Base-by-base conservation (phyloP, 2,113 vertebrate genomes). In the Gasterosteus aculeatus region DNA sequence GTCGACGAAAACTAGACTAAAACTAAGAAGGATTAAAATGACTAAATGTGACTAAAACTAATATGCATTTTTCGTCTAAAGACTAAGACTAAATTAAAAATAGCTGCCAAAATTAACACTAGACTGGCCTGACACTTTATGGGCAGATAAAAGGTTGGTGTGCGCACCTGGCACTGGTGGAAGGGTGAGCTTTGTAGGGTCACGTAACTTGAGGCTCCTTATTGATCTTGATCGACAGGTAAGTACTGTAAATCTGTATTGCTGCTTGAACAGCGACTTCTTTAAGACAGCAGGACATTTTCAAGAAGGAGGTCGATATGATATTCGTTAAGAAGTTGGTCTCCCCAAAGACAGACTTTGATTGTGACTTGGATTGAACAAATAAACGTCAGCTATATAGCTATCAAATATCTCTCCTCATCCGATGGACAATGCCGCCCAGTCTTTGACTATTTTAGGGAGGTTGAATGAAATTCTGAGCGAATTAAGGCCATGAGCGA, bases 121-220 rank as follows among this genome's bases (percentile, higher is more conserved):
- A 26, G 22, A 26, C 22, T 59, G 76, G 19, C 35, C 57, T 70
- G 66, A 78, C 54, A 75, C 44, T 56, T 73, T 72, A 81, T 86
- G 80, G 70, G 80, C 22, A 47, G 63, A 72, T 57, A 42, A 8
- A 51, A 66, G 53, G 51, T 19, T 65, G 62, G 60, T 74, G 62
- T 80, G 57, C 66, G 58, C 71, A 78, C 62, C 64, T 46, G 65
- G 66, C 51, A 49, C 26, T 8, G 35, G 10, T 41, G 73, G 54
- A 12, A 78, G 47, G 35, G 68, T 71, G 75, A 58, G 72, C 41
- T 82, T 58, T 63, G 33, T 41, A 39, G 49, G 39, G 51, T 65
- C 46, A 29, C 26, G 46, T 31, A 47, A 72, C 61, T 69, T 0
- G 5, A 81, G 57, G 75, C 66, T 60, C 19, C 67, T 15, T n/a